A percentile compares a stretch with the other conserved stretches of the same genome.
These are phyloP conservation scores for Lasioglossum malachurum DNA, from an alignment of 2,888 invertebrate species.

Conservation along the genomic window DNA sequence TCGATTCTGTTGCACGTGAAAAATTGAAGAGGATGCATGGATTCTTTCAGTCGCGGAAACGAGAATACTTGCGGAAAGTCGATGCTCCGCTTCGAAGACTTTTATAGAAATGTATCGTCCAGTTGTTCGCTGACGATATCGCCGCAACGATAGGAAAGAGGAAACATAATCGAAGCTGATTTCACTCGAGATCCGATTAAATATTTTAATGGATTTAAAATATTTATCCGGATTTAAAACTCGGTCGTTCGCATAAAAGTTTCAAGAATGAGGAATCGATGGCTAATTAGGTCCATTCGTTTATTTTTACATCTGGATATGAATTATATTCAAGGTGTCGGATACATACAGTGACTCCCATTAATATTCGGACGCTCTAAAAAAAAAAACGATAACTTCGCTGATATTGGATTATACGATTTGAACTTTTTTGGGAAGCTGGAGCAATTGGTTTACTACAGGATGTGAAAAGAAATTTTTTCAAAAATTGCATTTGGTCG, in stretches of 20 bases:
- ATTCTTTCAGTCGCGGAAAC: constrained; percentile 9
- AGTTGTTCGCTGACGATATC: not conserved
- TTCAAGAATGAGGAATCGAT: not conserved
- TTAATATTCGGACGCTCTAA: too few species aligned
- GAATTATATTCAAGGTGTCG: not conserved
- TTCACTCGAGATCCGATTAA: not conserved
- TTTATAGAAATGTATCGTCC: not conserved
- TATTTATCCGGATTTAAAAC: not conserved
- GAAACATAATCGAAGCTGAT: not conserved
- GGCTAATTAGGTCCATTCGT: not conserved
- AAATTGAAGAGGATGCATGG: constrained; percentile 53
- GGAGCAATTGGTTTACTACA: too few species aligned
- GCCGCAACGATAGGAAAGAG: not conserved
- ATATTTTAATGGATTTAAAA: too few species aligned
- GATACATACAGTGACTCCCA: not conserved
- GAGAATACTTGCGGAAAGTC: constrained; percentile 23
- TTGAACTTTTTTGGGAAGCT: too few species aligned
- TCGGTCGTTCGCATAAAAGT: not conserved
- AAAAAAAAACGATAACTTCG: too few species aligned
- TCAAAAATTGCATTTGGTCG: too few species aligned
- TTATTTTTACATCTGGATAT: not conserved
- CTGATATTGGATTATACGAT: too few species aligned
- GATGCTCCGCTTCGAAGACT: constrained; percentile 3
- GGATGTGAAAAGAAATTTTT: too few species aligned
- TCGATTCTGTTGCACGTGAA: constrained; percentile 52